Evolutionary conservation across 2,113 vertebrate genomes (phyloP).

Genomic region (Dicrurus megarhynchus): DNA sequence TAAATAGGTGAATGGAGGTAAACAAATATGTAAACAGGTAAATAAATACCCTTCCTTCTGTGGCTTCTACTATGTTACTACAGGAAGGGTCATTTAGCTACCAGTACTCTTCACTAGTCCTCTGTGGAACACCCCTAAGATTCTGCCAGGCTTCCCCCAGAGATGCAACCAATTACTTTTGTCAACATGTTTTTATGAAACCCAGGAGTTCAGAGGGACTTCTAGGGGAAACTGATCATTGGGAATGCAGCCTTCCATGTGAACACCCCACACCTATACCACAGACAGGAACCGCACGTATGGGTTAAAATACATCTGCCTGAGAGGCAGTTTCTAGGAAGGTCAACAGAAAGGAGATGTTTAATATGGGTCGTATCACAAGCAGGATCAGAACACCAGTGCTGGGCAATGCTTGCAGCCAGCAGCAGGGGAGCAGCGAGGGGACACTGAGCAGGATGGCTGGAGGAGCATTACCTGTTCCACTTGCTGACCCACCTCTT

Average conservation of each 20-base stretch:
- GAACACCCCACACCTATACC: not conserved
- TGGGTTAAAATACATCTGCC: not conserved
- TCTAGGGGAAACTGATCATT: not conserved
- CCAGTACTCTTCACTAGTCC: not conserved
- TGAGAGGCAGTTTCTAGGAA: not conserved
- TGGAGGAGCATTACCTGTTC: slow-evolving; percentile 50
- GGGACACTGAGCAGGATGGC: not conserved
- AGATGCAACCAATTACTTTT: not conserved
- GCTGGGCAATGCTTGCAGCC: not conserved
- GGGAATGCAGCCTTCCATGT: accelerated
- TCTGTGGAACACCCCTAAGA: not conserved
- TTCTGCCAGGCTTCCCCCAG: not conserved
- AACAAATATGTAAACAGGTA: not conserved
- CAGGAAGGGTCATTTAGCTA: not conserved
- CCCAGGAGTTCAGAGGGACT: not conserved
- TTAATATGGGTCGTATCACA: not conserved
- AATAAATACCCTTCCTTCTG: not conserved
- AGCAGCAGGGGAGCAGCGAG: not conserved
- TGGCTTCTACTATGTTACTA: not conserved
- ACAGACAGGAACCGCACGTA: too few species aligned
- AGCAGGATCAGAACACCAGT: not conserved
- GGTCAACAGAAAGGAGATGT: not conserved
- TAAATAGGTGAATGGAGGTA: not conserved
- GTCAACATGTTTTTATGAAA: not conserved
- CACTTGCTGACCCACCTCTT: slow-evolving; percentile 9